Evolutionary conservation across 2,888 invertebrate genomes (phyloP).

Genomic region (Galeruca laticollis): DNA sequence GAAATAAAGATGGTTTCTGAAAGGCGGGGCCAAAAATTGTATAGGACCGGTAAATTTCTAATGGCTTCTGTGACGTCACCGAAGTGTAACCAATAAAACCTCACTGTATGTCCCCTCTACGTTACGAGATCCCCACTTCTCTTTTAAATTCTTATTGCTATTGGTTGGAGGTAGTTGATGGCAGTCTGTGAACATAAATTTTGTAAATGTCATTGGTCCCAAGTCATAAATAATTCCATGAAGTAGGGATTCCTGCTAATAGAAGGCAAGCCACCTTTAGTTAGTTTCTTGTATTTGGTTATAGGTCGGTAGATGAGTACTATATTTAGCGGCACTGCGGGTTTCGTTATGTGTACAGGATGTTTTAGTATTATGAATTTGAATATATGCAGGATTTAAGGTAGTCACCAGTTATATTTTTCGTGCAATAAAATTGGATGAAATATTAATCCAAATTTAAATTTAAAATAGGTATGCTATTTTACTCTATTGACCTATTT

Average conservation of each 20-base stretch:
- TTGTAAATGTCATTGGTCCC: constrained; percentile 50
- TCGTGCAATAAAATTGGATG: too few species aligned
- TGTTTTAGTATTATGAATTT: neutral
- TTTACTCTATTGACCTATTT: too few species aligned
- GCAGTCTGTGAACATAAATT: constrained; percentile 48
- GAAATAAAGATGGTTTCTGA: constrained; percentile 43
- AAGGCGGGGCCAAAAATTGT: constrained; percentile 45
- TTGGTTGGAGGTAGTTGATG: constrained; percentile 47
- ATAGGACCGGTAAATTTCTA: constrained; percentile 55
- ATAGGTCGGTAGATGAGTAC: neutral
- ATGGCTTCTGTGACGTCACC: constrained; percentile 56
- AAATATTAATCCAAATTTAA: too few species aligned
- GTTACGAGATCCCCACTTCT: constrained; percentile 29
- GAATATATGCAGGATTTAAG: too few species aligned
- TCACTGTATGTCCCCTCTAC: constrained; percentile 41
- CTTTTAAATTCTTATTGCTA: constrained; percentile 37
- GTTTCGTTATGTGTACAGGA: neutral
- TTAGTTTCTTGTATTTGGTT: neutral
- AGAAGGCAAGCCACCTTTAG: constrained; percentile 19
- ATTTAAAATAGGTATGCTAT: too few species aligned
- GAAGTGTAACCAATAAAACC: constrained; percentile 50
- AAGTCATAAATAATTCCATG: constrained; percentile 50
- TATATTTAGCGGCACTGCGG: neutral
- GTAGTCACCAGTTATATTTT: too few species aligned
- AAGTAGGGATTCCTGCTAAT: constrained; percentile 24